Evolutionary conservation across 30 jellyfish, hydroid and myxozoan genomes (phyloP), one percentile per base, ranked within the genome.

Genomic region (Thelohanellus kitauei): DNA sequence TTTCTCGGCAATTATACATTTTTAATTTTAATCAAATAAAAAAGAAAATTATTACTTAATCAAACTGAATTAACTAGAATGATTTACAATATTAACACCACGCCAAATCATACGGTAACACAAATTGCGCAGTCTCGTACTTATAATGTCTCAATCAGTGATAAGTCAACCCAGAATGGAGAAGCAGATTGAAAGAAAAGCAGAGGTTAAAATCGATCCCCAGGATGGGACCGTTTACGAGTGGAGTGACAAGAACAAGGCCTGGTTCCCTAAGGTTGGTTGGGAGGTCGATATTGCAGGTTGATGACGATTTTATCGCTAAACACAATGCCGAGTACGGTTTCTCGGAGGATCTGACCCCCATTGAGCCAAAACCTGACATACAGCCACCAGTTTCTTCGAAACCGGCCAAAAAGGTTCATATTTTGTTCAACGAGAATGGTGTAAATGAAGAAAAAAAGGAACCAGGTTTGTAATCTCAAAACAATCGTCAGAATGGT

Each of bases 201-300:
- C n/a, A n/a, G n/a, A n/a, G n/a, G n/a, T n/a, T n/a, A n/a, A n/a
- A n/a, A n/a, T n/a, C n/a, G 99, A 82, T 49, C 91, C 86, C 8
- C 54, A 39, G 22, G 99, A 82, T 50, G 99, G 99, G 16, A 82
- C 99, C 1, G 66, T 82, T 21, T 82, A 57, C 47, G 90, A 65
- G 43, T 82, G 90, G 90, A 90, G 59, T 54, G 82, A 47, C 23
- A 82, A 53, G 22, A 82, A 82, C 38, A 40, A 88, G 31, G 99
- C 93, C 0, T 82, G 99, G 99, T 56, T 82, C 35, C 99, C 99
- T 14, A 82, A 65, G 90, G 99, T 82, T 23, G 17, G 43, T 20
- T 3, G 2, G 8, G 15, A 21, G 15, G 13, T 10, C 14, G 0
- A 11, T 30, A 37, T 40, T 32, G 13, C 33, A 64, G 98, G 52